These are phyloP conservation scores for Drosophila helvetica DNA, from an alignment of 2,888 invertebrate genomes.

Conservation along the genomic window DNA sequence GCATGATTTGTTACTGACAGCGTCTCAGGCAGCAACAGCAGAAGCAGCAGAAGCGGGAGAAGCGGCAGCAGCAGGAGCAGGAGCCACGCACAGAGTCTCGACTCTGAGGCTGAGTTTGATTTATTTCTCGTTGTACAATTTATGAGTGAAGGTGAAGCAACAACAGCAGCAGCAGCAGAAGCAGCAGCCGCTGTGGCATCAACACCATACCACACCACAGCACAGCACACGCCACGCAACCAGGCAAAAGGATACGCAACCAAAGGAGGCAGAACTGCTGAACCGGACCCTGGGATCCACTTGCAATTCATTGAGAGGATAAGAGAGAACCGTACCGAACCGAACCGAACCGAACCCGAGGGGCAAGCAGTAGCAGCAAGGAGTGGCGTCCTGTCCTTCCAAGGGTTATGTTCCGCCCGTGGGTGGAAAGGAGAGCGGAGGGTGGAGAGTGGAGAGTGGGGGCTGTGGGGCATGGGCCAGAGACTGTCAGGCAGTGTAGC, in stretches of 20 bases:
- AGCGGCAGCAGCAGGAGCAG: constrained; percentile 11
- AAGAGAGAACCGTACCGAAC: not conserved
- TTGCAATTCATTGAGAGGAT: constrained; percentile 36
- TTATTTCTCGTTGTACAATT: constrained; percentile 79
- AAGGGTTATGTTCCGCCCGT: constrained; percentile 38
- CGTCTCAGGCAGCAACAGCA: constrained; percentile 70
- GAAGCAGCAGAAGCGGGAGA: constrained; percentile 2
- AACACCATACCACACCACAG: constrained; percentile 8
- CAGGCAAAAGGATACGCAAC: constrained; percentile 12
- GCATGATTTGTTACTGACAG: constrained; percentile 78
- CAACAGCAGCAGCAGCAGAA: constrained; percentile 20
- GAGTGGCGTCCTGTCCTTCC: constrained; percentile 23
- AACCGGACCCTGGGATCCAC: constrained; percentile 31
- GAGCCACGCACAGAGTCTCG: constrained; percentile 17
- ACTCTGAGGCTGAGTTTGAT: constrained; percentile 73
- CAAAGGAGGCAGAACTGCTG: constrained; percentile 14
- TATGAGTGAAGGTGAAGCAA: constrained; percentile 76
- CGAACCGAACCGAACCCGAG: too few species aligned
- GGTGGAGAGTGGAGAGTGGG: constrained; percentile 21
- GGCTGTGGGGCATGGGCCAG: constrained; percentile 42
- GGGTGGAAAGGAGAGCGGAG: constrained; percentile 10
- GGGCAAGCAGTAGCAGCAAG: too few species aligned
- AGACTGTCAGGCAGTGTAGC: constrained; percentile 44
- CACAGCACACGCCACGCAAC: not conserved
- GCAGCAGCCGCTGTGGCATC: constrained; percentile 1